phyloP scores from a whole-genome alignment of 2,113 vertebrate species.

The Amia ocellicauda region DNA sequence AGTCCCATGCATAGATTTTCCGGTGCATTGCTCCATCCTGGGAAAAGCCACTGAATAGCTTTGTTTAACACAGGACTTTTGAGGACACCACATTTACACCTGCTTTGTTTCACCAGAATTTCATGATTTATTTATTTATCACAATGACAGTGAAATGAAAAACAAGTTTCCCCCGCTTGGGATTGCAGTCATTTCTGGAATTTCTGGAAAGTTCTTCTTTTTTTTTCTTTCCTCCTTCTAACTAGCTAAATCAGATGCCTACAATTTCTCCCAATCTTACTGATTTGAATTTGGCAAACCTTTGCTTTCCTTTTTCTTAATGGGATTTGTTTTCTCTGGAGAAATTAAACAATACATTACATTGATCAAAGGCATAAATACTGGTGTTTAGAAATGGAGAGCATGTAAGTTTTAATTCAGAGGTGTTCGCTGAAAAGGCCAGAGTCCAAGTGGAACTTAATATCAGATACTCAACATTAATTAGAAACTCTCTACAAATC shows the following conservation, averaged over 20 bases:
- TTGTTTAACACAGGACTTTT: slow-evolving; percentile 27
- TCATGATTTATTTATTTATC: slow-evolving; percentile 20
- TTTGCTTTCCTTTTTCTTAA: slow-evolving; percentile 20
- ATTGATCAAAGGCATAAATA: slow-evolving; percentile 43
- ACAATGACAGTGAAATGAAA: slow-evolving; percentile 24
- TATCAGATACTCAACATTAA: slow-evolving; percentile 1
- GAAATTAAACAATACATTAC: slow-evolving; percentile 14
- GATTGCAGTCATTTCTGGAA: slow-evolving; percentile 17
- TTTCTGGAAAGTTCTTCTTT: slow-evolving; percentile 5
- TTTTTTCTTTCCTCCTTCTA: slow-evolving; percentile 12
- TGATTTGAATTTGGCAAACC: slow-evolving; percentile 40
- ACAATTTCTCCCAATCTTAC: slow-evolving; percentile 9
- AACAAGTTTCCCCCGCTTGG: slow-evolving; percentile 1
- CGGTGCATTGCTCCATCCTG: slow-evolving; percentile 40
- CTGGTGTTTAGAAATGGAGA: slow-evolving; percentile 9
- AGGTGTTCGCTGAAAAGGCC: slow-evolving; percentile 7
- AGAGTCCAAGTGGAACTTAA: background rate
- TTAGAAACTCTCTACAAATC: slow-evolving; percentile 6
- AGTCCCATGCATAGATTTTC: slow-evolving; percentile 45
- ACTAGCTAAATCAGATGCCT: slow-evolving; percentile 21
- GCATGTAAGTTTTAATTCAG: background rate
- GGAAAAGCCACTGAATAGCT: slow-evolving; percentile 34
- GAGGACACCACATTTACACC: slow-evolving; percentile 30
- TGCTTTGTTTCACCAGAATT: slow-evolving; percentile 33
- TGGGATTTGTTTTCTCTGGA: slow-evolving; percentile 28